Conservation (phyloP, 2,113 vertebrate species). For the Dolichotis patagonum region DNA sequence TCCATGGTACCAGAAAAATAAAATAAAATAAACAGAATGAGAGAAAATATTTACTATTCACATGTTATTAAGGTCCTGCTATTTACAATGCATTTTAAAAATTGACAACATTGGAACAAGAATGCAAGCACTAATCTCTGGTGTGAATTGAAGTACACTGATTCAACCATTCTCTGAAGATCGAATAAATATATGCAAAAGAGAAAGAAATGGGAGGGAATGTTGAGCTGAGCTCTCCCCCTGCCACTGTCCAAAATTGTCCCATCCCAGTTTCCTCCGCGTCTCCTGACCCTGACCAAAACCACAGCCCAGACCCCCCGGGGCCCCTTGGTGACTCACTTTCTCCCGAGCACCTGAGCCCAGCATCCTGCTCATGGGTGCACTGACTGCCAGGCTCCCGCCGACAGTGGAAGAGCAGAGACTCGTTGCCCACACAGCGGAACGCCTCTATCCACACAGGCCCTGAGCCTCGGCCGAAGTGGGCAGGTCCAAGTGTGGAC, state of each 20-base stretch:
- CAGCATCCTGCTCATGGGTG: not conserved
- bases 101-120: not conserved
- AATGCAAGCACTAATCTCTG: not conserved
- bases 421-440: conserved; percentile 52
- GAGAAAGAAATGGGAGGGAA: not conserved
- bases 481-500: accelerated
- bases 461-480: conserved; percentile 56
- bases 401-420: conserved; percentile 67
- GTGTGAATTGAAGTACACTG: not conserved
- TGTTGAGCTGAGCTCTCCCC: not conserved
- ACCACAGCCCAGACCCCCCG: not conserved
- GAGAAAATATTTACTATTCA: not conserved
- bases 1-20: too few relatives aligned
- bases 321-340: not conserved
- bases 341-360: conserved; percentile 60
- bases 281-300: not conserved
- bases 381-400: not conserved
- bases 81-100: not conserved
- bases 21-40: not conserved
- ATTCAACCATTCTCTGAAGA: not conserved
- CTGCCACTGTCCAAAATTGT: accelerated
- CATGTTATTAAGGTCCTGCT: too few relatives aligned
- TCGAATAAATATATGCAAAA: not conserved
- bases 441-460: conserved; percentile 59
- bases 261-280: not conserved